Conservation (phyloP, 2,888 invertebrate genomes). For the Dermolepida albohirtum region DNA sequence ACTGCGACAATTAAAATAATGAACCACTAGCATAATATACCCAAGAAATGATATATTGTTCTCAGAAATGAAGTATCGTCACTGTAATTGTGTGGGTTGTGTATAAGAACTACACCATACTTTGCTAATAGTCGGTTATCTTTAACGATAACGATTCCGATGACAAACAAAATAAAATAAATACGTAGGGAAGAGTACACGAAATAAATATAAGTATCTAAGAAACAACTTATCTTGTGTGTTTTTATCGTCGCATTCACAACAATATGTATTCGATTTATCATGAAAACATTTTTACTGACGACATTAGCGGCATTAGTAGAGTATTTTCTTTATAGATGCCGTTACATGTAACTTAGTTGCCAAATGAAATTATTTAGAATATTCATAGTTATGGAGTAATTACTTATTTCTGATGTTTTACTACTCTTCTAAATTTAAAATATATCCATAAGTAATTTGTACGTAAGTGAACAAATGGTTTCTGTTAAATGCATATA, state of each 20-base stretch:
- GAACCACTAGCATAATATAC: conserved; percentile 53
- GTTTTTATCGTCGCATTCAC: conserved; percentile 11
- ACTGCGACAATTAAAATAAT: conserved; percentile 58
- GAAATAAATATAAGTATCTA: conserved; percentile 13
- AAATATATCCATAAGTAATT: too few relatives aligned
- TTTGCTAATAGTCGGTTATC: conserved; percentile 39
- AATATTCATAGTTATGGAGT: too few relatives aligned
- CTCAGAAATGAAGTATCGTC: conserved; percentile 48
- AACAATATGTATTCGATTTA: conserved; percentile 32
- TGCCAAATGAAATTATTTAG: too few relatives aligned
- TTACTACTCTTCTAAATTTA: too few relatives aligned
- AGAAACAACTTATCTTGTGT: conserved; percentile 25
- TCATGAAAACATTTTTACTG: conserved; percentile 18
- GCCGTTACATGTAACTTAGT: conserved; percentile 10
- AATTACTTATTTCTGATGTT: too few relatives aligned
- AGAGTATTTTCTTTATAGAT: conserved; percentile 15
- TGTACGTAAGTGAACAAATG: too few relatives aligned
- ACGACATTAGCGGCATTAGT: conserved; percentile 7
- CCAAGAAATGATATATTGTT: conserved; percentile 52
- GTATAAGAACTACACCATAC: conserved; percentile 43
- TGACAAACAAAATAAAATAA: conserved; percentile 39
- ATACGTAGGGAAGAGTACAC: conserved; percentile 17
- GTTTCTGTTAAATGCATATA: too few relatives aligned
- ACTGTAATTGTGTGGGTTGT: conserved; percentile 52
- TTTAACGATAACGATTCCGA: conserved; percentile 43